Evolutionary conservation across 2,797 vertebrate genomes (phyloP).

Genomic region (Macroramphosus scolopax): DNA sequence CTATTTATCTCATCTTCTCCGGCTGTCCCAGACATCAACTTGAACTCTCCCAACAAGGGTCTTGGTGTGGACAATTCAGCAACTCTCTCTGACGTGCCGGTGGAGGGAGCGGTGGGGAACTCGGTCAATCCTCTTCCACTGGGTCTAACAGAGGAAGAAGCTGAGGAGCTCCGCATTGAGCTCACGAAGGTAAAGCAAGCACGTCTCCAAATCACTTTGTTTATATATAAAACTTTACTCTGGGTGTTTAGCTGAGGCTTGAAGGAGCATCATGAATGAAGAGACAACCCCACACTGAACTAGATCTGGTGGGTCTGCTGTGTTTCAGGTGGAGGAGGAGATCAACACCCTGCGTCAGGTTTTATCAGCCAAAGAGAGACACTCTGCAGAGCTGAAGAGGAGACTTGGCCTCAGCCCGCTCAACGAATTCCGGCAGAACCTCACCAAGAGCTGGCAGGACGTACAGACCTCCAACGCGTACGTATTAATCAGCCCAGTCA

Average conservation of each 20-base stretch:
- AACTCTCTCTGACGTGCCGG: conserved; percentile 81
- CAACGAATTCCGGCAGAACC: conserved; percentile 88
- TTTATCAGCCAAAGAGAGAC: conserved; percentile 92
- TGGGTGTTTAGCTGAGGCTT: not conserved
- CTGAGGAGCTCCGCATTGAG: conserved; percentile 86
- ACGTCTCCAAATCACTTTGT: not conserved
- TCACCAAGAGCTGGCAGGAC: conserved; percentile 92
- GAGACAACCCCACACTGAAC: not conserved
- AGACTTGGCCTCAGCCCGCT: conserved; percentile 91
- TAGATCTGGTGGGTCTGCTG: not conserved
- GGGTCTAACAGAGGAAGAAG: conserved; percentile 86
- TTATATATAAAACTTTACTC: no score
- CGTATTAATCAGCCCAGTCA: conserved; percentile 54
- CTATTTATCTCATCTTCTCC: not conserved
- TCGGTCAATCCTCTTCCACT: conserved; percentile 68
- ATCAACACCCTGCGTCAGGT: conserved; percentile 94
- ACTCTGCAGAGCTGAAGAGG: conserved; percentile 89
- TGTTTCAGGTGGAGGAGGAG: conserved; percentile 92
- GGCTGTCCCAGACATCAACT: conserved; percentile 88
- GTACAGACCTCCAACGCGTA: conserved; percentile 94
- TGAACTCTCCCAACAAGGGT: conserved; percentile 98
- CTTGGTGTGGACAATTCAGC: conserved; percentile 75
- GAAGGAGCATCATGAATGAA: not conserved
- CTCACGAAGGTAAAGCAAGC: conserved; percentile 81
- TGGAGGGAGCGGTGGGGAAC: conserved; percentile 70